Base-by-base conservation (phyloP, 1,140 invertebrate species). In the Propsilocerus akamusi region DNA sequence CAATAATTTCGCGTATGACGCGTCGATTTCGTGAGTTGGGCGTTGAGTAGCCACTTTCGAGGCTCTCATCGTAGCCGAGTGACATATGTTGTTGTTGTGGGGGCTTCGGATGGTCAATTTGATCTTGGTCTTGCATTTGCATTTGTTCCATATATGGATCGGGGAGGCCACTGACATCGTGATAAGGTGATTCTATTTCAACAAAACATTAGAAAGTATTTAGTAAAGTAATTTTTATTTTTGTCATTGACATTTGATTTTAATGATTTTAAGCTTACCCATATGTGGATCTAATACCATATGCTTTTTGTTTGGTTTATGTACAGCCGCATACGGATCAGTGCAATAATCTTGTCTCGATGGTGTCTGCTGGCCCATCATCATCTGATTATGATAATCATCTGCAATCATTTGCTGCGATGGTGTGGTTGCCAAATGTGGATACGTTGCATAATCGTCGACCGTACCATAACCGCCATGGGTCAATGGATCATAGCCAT, bases 1-100 rank as follows among this genome's bases (percentile, higher is more conserved):
- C 90, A 66, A 94, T 93, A 64, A 94, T 93, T 68, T 93, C 90
- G 52, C 89, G 76, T 59, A 94, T 93, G 61, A 94, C 87, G 61
- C 89, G 71, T 50, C 87, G 74, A 56, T 83, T 85, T 59, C 87
- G 78, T 55, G 86, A 88, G 70, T 91, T 93, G 32, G 88, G 89
- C 51, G 88, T 92, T 34, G 88, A 92, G 65, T 91, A 93, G 7
- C 88, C 89, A 47, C 86, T 90, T 66, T 93, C 88, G 11, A 91
- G 73, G 53, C 83, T 88, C 67, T 92, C 88, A 68, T 93, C 90
- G 66, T 90, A 92, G 59, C 84, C 85, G 51, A 91, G 73, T 41
- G 83, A 85, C 58, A 87, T 76, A 63, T 88, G 85, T 59, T 83
- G 81, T 48, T 82, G 79, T 12, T 78, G 78, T 34, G 81, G 78